Evolutionary conservation across 1,140 invertebrate genomes (phyloP).

Genomic region (Drosophila kikkawai): DNA sequence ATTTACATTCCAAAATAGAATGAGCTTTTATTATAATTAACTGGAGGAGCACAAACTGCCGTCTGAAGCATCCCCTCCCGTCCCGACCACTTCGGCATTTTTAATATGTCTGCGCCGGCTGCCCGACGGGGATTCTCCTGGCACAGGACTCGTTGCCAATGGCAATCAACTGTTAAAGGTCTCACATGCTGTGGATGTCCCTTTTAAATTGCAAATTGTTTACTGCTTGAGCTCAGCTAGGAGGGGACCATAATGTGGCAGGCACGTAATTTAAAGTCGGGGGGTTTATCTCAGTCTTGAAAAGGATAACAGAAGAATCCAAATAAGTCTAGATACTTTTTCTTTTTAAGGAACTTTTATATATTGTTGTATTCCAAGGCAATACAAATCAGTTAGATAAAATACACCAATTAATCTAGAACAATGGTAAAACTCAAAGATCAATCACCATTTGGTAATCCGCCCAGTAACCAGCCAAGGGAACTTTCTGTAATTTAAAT

Average conservation of each 20-base stretch:
- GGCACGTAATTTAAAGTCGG: conserved; percentile 16
- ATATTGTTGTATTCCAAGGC: background rate
- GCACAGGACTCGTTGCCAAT: conserved; percentile 33
- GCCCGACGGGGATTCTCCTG: conserved; percentile 9
- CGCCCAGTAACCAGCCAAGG: background rate
- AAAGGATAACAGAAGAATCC: background rate
- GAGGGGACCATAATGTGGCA: background rate
- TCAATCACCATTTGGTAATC: conserved; percentile 26
- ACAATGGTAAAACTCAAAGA: conserved; percentile 31
- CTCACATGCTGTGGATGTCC: conserved; percentile 26
- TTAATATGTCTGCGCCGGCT: conserved; percentile 40
- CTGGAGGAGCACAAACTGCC: conserved; percentile 29
- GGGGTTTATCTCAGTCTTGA: background rate
- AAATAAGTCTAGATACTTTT: background rate
- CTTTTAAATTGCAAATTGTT: conserved; percentile 43
- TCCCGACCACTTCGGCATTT: conserved; percentile 22
- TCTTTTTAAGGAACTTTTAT: background rate
- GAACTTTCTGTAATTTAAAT: conserved; percentile 38
- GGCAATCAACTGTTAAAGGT: conserved; percentile 40
- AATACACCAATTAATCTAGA: conserved; percentile 1
- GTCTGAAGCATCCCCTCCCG: conserved; percentile 18
- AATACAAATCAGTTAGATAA: background rate
- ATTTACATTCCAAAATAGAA: conserved; percentile 78
- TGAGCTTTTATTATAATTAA: conserved; percentile 78
- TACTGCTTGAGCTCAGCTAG: conserved; percentile 6